A percentile compares a stretch with the other conserved stretches of the same genome.
Conservation (phyloP, 2,797 vertebrate genomes). For the Urosaurus nigricauda region DNA sequence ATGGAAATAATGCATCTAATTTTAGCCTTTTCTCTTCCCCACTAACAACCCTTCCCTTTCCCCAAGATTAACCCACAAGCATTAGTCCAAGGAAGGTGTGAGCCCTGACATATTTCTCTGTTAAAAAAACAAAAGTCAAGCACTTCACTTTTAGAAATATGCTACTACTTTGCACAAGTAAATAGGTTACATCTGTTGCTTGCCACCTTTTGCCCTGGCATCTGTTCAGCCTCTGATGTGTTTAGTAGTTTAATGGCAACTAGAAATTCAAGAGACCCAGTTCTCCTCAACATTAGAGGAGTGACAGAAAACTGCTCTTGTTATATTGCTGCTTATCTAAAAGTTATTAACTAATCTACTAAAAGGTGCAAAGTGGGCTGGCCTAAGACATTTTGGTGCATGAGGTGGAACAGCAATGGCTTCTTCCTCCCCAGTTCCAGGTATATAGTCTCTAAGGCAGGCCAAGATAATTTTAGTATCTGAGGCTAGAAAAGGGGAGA, state of each 20-base stretch:
- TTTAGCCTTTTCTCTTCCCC: neutral
- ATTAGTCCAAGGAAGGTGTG: neutral
- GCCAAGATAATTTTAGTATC: no score
- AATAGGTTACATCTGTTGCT: neutral
- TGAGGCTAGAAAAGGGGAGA: no score
- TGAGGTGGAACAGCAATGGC: no score
- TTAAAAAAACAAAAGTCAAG: neutral
- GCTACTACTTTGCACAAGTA: neutral
- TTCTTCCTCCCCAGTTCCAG: no score
- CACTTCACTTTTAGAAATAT: neutral
- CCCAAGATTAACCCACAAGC: neutral
- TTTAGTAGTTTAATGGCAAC: neutral
- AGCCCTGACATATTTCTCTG: neutral
- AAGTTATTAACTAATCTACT: no score
- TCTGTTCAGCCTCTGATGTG: neutral
- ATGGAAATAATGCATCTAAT: neutral
- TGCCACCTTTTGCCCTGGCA: neutral
- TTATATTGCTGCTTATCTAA: neutral
- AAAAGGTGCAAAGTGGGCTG: neutral
- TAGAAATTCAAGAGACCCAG: neutral
- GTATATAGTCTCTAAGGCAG: no score
- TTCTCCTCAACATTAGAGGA: neutral
- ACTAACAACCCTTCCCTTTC: neutral
- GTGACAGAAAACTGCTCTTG: neutral
- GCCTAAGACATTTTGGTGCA: no score